These are phyloP conservation scores for Abrostola tripartita DNA, from an alignment of 2,888 invertebrate genomes.

Conservation along the genomic window DNA sequence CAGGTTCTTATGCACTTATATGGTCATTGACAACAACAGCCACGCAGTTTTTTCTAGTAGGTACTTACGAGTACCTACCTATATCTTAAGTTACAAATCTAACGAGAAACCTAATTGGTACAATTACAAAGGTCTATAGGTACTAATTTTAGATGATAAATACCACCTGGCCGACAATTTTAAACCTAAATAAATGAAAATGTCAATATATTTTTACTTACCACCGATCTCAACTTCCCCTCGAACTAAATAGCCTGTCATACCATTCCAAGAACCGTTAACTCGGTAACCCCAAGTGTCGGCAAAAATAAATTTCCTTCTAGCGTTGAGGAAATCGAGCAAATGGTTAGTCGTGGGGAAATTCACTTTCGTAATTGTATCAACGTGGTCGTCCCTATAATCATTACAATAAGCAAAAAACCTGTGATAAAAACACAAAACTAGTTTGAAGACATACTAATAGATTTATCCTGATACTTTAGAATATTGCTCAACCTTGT, in stretches of 20 bases:
- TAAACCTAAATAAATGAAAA: no score
- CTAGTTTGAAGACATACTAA: constrained; percentile 8
- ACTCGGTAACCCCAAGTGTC: constrained; percentile 90
- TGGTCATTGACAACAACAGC: no score
- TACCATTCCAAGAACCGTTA: constrained; percentile 90
- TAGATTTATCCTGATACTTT: no score
- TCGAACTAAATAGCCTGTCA: constrained; percentile 89
- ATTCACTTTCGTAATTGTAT: constrained; percentile 90
- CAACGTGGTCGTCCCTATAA: constrained; percentile 84
- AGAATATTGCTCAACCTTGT: no score
- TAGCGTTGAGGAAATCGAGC: constrained; percentile 88
- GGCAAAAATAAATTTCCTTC: constrained; percentile 84
- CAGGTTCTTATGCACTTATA: no score
- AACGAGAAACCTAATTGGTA: no score
- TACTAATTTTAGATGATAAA: no score
- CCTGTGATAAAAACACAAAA: constrained; percentile 3
- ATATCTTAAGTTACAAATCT: no score
- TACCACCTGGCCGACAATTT: no score
- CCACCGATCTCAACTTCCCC: constrained; percentile 90
- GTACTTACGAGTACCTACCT: no score
- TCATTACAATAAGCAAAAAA: constrained; percentile 20
- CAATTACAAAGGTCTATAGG: no score
- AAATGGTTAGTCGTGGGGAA: constrained; percentile 89
- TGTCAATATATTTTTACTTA: constrained; percentile 60
- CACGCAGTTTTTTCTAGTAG: no score